A percentile compares a stretch with the other conserved stretches of the same genome.
These are phyloP conservation scores for Bathynomus jamesi DNA, from an alignment of 1,140 invertebrate genomes.

Conservation along the genomic window DNA sequence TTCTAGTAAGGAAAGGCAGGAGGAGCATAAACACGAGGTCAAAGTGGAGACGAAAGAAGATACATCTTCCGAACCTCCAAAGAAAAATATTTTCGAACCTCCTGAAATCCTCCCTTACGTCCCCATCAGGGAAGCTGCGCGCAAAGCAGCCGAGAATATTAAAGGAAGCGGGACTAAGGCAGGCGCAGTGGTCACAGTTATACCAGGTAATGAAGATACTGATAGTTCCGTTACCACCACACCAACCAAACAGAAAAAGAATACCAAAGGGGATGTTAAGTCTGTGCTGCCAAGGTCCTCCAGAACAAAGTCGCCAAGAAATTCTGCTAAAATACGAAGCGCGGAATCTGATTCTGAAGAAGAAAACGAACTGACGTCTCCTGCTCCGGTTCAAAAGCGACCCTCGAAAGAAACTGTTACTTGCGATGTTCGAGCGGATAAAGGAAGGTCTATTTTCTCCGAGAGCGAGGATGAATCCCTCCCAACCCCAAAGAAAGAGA, in stretches of 20 bases:
- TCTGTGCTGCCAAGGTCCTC: neutral
- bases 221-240: slow-evolving; percentile 8
- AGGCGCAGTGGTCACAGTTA: neutral
- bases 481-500: slow-evolving; percentile 11
- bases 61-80: slow-evolving; percentile 39
- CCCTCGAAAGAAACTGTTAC: neutral
- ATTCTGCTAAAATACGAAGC: neutral
- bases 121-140: slow-evolving; percentile 78
- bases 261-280: slow-evolving; percentile 15
- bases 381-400: neutral
- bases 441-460: slow-evolving; percentile 32
- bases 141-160: slow-evolving; percentile 80
- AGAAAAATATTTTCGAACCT: slow-evolving; percentile 33
- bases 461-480: slow-evolving; percentile 33
- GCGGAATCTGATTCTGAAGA: neutral
- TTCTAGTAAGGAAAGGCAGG: slow-evolving; percentile 49
- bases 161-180: slow-evolving; percentile 55
- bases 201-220: slow-evolving; percentile 5
- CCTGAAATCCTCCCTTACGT: slow-evolving; percentile 69
- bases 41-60: slow-evolving; percentile 45
- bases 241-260: slow-evolving; percentile 21
- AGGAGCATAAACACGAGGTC: slow-evolving; percentile 56
- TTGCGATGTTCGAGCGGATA: neutral
- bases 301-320: neutral
- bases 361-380: neutral